Conservation (phyloP, 2,797 vertebrate genomes). For the Chaunax sp. region DNA sequence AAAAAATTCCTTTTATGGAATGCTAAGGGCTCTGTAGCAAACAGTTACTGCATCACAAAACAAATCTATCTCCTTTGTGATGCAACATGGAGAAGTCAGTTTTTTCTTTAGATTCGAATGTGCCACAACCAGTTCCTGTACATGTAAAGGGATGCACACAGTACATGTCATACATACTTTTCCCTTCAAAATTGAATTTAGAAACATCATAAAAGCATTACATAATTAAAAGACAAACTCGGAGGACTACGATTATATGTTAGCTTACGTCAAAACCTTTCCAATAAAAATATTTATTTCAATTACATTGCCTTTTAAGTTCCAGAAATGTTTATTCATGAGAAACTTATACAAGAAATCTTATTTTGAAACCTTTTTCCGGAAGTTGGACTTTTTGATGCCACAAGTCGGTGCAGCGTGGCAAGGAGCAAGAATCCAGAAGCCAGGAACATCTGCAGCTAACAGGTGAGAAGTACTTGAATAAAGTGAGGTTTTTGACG, state of each 20-base stretch:
- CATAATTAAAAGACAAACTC: not conserved
- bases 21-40: too few relatives aligned
- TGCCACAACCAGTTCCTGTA: too few relatives aligned
- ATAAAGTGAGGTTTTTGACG: fast-evolving
- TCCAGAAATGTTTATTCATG: fast-evolving
- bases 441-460: conserved; percentile 12
- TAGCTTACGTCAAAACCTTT: fast-evolving
- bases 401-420: conserved; percentile 21
- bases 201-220: not conserved
- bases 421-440: conserved; percentile 4
- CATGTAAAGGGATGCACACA: too few relatives aligned
- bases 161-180: too few relatives aligned
- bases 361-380: conserved; percentile 28
- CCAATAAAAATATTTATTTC: not conserved
- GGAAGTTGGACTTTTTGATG: conserved; percentile 16
- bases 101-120: too few relatives aligned
- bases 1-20: too few relatives aligned
- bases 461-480: conserved; percentile 44
- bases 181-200: not conserved
- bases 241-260: not conserved
- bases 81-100: too few relatives aligned
- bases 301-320: too few relatives aligned
- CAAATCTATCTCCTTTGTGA: too few relatives aligned
- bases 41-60: too few relatives aligned
- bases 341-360: not conserved